Percentiles rank a stretch among this genome's conserved stretches.
phyloP scores from a whole-genome alignment of 2,113 vertebrate species.

The Erpornis zantholeuca region DNA sequence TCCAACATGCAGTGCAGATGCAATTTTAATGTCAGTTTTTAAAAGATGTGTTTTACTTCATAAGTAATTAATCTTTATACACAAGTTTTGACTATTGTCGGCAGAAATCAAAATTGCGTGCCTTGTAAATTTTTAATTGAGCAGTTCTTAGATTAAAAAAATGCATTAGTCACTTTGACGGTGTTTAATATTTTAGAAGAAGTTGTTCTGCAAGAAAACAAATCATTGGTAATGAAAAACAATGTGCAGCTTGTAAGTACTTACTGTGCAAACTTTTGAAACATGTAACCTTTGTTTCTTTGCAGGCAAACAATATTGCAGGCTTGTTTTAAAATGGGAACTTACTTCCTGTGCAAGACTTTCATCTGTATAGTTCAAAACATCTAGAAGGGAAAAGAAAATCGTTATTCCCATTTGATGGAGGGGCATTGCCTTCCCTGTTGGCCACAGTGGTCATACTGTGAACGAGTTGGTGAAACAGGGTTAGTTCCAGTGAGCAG shows the following conservation, averaged over 20 bases:
- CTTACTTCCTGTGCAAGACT: neutral
- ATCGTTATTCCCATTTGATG: neutral
- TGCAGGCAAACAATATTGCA: neutral
- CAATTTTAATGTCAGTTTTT: constrained; percentile 72
- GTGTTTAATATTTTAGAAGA: constrained; percentile 86
- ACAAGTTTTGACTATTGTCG: constrained; percentile 82
- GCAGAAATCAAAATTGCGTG: constrained; percentile 89
- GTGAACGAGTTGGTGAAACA: rapidly evolving
- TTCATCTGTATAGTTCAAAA: neutral
- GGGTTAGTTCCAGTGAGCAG: rapidly evolving
- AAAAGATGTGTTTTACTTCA: constrained; percentile 71
- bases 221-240: constrained; percentile 73
- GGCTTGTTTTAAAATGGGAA: neutral
- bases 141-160: constrained; percentile 82
- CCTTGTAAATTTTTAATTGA: constrained; percentile 89
- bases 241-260: constrained; percentile 64
- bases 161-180: constrained; percentile 88
- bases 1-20: constrained; percentile 46
- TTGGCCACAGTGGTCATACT: neutral
- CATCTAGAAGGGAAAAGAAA: neutral
- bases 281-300: constrained; percentile 52
- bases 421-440: neutral
- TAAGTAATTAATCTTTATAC: constrained; percentile 85
- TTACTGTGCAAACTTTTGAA: constrained; percentile 60
- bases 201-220: constrained; percentile 77